Conservation (phyloP, 2,888 invertebrate species). For the Noctua fimbriata region DNA sequence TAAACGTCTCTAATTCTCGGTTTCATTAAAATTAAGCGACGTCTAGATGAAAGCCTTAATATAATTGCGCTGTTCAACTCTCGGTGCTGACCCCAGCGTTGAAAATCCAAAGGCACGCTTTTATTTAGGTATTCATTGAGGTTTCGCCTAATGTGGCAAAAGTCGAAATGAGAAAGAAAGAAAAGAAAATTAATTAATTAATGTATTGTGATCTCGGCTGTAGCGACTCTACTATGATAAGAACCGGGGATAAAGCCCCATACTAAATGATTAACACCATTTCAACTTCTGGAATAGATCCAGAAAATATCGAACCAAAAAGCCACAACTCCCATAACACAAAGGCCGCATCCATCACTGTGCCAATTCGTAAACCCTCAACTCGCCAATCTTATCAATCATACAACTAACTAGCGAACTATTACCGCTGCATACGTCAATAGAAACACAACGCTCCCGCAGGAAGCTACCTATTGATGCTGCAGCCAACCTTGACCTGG, state of each 20-base stretch:
- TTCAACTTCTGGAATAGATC: neutral
- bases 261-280: neutral
- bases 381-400: conserved; percentile 27
- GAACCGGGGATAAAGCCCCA: neutral
- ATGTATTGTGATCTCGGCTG: neutral
- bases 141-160: neutral
- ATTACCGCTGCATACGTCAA: conserved; percentile 36
- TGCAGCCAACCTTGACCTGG: conserved; percentile 56
- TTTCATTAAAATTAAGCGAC: neutral
- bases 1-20: neutral
- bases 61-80: neutral
- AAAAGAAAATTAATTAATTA: neutral
- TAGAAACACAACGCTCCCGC: conserved; percentile 38
- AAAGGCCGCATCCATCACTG: conserved; percentile 28
- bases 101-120: neutral
- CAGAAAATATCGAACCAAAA: neutral
- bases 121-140: neutral
- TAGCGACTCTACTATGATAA: neutral
- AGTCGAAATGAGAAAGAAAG: neutral
- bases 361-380: conserved; percentile 11
- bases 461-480: conserved; percentile 59
- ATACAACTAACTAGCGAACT: conserved; percentile 21
- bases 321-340: neutral
- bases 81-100: neutral
- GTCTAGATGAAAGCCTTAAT: neutral